Evolutionary conservation across 2,888 invertebrate species (phyloP).

Genomic region (Drepanosiphum platanoidis): DNA sequence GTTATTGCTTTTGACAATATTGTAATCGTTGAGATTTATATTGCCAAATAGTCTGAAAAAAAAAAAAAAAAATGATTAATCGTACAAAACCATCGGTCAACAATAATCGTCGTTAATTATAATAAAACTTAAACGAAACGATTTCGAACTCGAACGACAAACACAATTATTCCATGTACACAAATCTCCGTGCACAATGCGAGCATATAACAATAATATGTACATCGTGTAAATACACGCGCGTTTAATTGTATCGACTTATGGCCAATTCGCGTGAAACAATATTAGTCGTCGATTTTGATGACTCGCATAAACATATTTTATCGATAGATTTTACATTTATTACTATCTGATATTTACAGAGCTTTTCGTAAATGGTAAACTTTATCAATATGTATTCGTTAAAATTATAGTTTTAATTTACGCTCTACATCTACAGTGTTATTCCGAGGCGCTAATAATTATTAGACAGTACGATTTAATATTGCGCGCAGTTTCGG

Average conservation of each 20-base stretch:
- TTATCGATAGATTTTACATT: not conserved
- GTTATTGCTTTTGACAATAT: not conserved
- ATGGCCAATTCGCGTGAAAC: not conserved
- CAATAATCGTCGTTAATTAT: constrained; percentile 8
- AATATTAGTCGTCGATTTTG: not conserved
- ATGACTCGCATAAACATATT: not conserved
- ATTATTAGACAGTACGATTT: not conserved
- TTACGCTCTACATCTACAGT: not conserved
- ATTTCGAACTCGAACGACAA: constrained; percentile 11
- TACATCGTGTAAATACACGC: not conserved
- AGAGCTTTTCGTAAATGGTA: not conserved
- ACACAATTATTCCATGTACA: not conserved
- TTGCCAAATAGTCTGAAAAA: not conserved
- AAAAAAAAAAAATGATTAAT: constrained; percentile 2
- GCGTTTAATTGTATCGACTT: not conserved
- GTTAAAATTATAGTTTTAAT: not conserved
- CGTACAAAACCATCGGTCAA: not conserved
- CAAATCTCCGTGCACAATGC: too few species aligned
- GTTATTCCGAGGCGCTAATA: not conserved
- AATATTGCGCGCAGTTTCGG: not conserved
- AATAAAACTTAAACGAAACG: not conserved
- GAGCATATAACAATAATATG: too few species aligned
- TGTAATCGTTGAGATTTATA: not conserved
- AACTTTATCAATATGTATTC: not conserved
- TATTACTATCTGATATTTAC: not conserved